Conservation (phyloP, 2,888 invertebrate genomes). For the Eledone cirrhosa region DNA sequence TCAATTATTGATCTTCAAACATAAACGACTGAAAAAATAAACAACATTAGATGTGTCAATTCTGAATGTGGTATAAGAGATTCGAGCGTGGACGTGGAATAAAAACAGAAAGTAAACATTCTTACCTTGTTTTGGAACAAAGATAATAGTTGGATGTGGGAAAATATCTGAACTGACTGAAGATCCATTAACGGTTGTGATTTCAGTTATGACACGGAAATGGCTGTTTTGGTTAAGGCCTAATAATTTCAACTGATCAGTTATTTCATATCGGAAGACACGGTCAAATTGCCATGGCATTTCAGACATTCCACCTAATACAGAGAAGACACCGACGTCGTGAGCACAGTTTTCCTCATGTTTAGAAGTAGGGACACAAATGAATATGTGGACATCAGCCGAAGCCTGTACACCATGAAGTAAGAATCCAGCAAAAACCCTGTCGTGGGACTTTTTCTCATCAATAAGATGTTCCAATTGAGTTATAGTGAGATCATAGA, state of each 20-base stretch:
- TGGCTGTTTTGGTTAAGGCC: slow-evolving; percentile 24
- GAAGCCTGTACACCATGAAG: slow-evolving; percentile 28
- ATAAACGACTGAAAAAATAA: too few relatives aligned
- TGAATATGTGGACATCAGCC: slow-evolving; percentile 27
- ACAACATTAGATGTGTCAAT: too few relatives aligned
- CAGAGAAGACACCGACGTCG: slow-evolving; percentile 30
- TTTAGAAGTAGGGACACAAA: slow-evolving; percentile 3
- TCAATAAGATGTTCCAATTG: slow-evolving; percentile 14
- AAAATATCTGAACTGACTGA: not conserved
- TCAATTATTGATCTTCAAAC: too few relatives aligned
- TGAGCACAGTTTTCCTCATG: slow-evolving; percentile 25
- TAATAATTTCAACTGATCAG: not conserved
- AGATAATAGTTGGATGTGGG: slow-evolving; percentile 28
- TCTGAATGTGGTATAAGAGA: too few relatives aligned
- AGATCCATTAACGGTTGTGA: slow-evolving; percentile 30
- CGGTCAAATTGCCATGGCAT: slow-evolving; percentile 33
- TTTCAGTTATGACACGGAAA: slow-evolving; percentile 23
- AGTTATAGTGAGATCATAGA: slow-evolving; percentile 41
- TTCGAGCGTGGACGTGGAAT: too few relatives aligned
- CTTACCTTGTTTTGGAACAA: slow-evolving; percentile 21
- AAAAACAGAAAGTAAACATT: too few relatives aligned
- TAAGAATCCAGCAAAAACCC: slow-evolving; percentile 30
- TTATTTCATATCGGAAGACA: slow-evolving; percentile 30
- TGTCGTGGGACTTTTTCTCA: not conserved
- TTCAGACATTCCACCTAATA: slow-evolving; percentile 29